These are phyloP conservation scores for Toxotes chatareus DNA, from an alignment of 2,113 vertebrate genomes.

Conservation along the genomic window DNA sequence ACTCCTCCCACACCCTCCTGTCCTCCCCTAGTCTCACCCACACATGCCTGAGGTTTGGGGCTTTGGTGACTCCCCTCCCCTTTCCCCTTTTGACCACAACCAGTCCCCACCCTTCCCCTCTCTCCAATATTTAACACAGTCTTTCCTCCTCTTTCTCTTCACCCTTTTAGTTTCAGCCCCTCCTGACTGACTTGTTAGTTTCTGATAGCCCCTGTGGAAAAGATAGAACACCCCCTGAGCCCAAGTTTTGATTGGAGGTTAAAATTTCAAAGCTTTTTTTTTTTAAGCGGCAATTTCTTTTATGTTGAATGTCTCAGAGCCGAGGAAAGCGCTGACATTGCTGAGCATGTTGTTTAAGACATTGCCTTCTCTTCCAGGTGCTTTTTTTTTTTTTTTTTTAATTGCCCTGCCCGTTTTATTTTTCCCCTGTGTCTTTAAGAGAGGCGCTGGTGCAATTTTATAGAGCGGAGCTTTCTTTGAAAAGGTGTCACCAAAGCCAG, in stretches of 20 bases:
- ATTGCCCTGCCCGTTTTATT: conserved; percentile 50
- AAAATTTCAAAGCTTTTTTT: conserved; percentile 60
- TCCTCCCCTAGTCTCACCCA: conserved; percentile 80
- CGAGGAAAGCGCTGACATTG: conserved; percentile 74
- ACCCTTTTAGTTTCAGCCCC: conserved; percentile 8
- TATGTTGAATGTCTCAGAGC: conserved; percentile 59
- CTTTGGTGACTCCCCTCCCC: conserved; percentile 67
- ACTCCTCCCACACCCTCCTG: conserved; percentile 45
- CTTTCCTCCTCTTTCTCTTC: conserved; percentile 21
- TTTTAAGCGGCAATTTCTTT: conserved; percentile 48
- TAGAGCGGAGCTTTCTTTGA: conserved; percentile 43
- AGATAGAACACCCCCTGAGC: conserved; percentile 6
- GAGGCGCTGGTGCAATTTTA: conserved; percentile 46
- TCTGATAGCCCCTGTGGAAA: conserved; percentile 44
- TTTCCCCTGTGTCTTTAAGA: conserved; percentile 32
- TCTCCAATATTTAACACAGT: conserved; percentile 38
- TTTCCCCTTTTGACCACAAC: conserved; percentile 62
- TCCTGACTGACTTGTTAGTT: conserved; percentile 39
- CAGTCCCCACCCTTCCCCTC: conserved; percentile 64
- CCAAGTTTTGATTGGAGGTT: conserved; percentile 49
- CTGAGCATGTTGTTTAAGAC: conserved; percentile 66
- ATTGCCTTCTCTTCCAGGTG: conserved; percentile 73
- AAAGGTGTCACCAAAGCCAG: conserved; percentile 60
- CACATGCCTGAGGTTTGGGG: conserved; percentile 92
- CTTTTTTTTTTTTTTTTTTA: conserved; percentile 62